Conservation (phyloP, 23 tunicate species). For the Aplidium turbinatum region DNA sequence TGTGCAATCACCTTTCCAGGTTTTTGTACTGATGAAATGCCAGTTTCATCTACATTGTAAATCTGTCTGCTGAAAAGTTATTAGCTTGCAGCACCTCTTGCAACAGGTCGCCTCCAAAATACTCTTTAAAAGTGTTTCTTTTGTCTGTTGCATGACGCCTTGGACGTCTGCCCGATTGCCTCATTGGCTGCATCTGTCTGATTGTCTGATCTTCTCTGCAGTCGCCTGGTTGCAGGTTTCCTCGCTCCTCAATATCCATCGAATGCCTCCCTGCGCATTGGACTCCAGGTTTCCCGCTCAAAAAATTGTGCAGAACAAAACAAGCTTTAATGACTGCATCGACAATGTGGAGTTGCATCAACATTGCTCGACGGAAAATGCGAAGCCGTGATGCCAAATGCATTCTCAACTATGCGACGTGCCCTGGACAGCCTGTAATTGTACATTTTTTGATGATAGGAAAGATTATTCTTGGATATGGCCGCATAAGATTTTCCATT, state of each 20-base stretch:
- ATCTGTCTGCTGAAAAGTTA: no score
- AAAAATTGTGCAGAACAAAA: not conserved
- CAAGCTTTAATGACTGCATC: not conserved
- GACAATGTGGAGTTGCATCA: not conserved
- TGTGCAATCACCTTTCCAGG: no score
- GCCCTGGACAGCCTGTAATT: slow-evolving; percentile 36
- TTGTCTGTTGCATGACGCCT: no score
- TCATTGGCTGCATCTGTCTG: no score
- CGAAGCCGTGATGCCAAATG: slow-evolving; percentile 22
- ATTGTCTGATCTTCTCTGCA: not conserved
- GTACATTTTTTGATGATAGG: not conserved
- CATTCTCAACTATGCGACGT: slow-evolving; percentile 10
- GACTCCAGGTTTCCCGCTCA: not conserved
- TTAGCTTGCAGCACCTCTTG: no score
- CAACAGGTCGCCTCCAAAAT: no score
- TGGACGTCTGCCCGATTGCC: no score
- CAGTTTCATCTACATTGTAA: no score
- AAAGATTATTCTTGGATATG: slow-evolving; percentile 28
- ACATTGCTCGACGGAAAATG: not conserved
- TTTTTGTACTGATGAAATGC: no score
- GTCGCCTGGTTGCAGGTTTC: not conserved
- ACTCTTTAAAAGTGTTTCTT: no score
- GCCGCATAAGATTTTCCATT: slow-evolving; percentile 12
- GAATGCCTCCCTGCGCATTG: not conserved
- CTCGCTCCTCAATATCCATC: not conserved